Evolutionary conservation across 1,140 invertebrate species (phyloP).

Genomic region (Bombyx mori): ASM3026992v2 NC_085114.1:615501-616000

Average conservation of each 20-base stretch:
- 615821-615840: constrained; percentile 33
- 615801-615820: constrained; percentile 48
- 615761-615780: constrained; percentile 32
- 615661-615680: constrained; percentile 33
- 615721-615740: constrained; percentile 37
- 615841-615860: no score
- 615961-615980: no score
- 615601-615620: constrained; percentile 1
- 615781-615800: constrained; percentile 37
- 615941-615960: no score
- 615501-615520: no score
- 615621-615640: background rate
- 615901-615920: no score
- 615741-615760: constrained; percentile 35
- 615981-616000: no score
- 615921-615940: no score
- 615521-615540: no score
- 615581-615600: constrained; percentile 1
- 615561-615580: no score
- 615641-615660: constrained; percentile 50
- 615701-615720: constrained; percentile 40
- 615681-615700: constrained; percentile 46
- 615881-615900: no score
- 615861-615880: no score
- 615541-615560: no score